Base-by-base conservation (phyloP, 2,888 invertebrate species). In the Lordiphosa andalusiaca region DNA sequence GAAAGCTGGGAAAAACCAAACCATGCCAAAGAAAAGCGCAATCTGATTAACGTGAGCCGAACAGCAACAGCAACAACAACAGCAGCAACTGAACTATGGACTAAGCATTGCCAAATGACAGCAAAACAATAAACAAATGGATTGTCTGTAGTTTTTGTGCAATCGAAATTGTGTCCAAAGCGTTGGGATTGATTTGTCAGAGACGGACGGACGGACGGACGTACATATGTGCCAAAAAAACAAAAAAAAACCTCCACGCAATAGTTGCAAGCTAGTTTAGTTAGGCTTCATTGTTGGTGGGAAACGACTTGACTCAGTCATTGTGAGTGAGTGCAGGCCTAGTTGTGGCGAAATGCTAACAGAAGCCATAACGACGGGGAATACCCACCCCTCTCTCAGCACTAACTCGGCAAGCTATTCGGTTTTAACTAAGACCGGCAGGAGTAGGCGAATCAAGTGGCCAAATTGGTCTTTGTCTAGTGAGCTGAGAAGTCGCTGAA, bases 21-120 rank as follows among this genome's bases (percentile, higher is more conserved):
- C 69, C 64, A 41, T 62, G 76, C 71, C 76, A 71, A 68, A 60
- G 80, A 76, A 80, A 76, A 73, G 61, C 58, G 55, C 51, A 50
- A 39, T 36, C 16, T 30, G 13, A 19, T 36, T 53, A 49, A 63
- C 62, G 62, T 63, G 62, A 54, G 62, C 62, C 54, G 63, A 55
- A 48, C 7, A 30, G 2, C 30, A 30, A 30, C 30, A 9, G 16
- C 16, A 16, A 16, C 16, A 16, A 2, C 16, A 56, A 48, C 9
- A 9, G 3, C 30, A 30, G 9, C 30, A 9, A 30, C 30, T 30
- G 9, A 30, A 25, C 25, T 6, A 63, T 64, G 63, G 46, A 52
- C 42, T 47, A 62, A 48, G 51, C 55, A 64, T 63, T 63, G 64
- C 64, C 51, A 64, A 63, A 63, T 46, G 38, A 37, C 46, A 42